phyloP scores from a whole-genome alignment of 2,113 vertebrate genomes.

The Oxygymnocypris stewartii region DNA sequence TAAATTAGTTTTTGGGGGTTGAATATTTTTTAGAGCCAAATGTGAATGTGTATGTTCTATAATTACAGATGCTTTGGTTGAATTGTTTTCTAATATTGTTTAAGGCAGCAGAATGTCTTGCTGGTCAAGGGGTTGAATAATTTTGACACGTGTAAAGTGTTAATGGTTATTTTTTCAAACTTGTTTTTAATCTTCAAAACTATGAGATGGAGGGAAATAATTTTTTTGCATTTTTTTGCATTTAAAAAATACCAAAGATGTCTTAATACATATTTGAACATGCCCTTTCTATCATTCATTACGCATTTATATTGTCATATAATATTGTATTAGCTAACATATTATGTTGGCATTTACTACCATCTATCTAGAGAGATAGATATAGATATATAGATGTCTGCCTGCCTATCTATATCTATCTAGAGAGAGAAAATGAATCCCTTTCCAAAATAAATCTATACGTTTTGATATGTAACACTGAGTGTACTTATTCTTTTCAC shows the following conservation, averaged over 20 bases:
- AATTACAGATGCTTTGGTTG: not conserved
- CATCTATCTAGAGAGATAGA: too few relatives aligned
- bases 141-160: too few relatives aligned
- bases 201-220: not conserved
- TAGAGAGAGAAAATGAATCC: not conserved
- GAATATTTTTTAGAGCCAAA: not conserved
- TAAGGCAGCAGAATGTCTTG: too few relatives aligned
- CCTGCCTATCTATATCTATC: too few relatives aligned
- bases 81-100: not conserved
- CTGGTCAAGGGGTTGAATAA: too few relatives aligned
- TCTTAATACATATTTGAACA: not conserved
- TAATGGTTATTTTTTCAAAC: too few relatives aligned
- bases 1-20: too few relatives aligned
- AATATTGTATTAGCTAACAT: not conserved
- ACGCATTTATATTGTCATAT: not conserved
- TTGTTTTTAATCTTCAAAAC: not conserved
- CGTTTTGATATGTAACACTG: not conserved
- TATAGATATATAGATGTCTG: too few relatives aligned
- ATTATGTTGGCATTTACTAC: not conserved
- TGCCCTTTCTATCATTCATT: not conserved
- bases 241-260: not conserved
- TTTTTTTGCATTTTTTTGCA: not conserved
- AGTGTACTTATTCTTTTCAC: not conserved
- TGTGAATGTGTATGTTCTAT: not conserved
- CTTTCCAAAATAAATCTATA: not conserved